Conservation (phyloP, 2,797 vertebrate genomes). For the Adelosebastes latens region DNA sequence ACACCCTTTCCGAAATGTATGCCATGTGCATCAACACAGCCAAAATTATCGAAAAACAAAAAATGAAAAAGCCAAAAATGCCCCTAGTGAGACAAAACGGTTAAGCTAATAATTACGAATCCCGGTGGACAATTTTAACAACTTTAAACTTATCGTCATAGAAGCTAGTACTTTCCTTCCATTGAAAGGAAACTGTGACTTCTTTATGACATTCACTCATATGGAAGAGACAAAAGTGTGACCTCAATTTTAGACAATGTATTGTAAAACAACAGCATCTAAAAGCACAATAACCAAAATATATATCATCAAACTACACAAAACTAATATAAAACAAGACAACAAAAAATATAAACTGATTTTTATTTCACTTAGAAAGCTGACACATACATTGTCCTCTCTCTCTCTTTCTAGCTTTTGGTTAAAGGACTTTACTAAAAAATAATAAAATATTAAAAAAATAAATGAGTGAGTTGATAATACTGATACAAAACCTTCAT, state of each 20-base stretch:
- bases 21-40: neutral
- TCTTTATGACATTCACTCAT: neutral
- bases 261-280: neutral
- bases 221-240: neutral
- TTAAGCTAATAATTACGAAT: neutral
- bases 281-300: neutral
- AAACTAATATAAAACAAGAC: neutral
- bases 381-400: too few species aligned
- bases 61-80: neutral
- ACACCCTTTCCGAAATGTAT: neutral
- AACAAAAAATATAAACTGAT: slow-evolving; percentile 21
- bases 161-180: neutral
- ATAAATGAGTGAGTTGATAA: neutral
- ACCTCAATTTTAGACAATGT: neutral
- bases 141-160: neutral
- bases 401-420: neutral
- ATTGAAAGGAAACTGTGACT: neutral
- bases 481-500: neutral
- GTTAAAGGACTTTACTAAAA: neutral
- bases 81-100: neutral
- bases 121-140: neutral
- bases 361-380: slow-evolving; percentile 23
- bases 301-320: neutral
- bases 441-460: slow-evolving; percentile 3
- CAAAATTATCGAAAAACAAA: neutral